Base-by-base conservation (phyloP, 2,113 vertebrate genomes). In the Melanocharis versteri region DNA sequence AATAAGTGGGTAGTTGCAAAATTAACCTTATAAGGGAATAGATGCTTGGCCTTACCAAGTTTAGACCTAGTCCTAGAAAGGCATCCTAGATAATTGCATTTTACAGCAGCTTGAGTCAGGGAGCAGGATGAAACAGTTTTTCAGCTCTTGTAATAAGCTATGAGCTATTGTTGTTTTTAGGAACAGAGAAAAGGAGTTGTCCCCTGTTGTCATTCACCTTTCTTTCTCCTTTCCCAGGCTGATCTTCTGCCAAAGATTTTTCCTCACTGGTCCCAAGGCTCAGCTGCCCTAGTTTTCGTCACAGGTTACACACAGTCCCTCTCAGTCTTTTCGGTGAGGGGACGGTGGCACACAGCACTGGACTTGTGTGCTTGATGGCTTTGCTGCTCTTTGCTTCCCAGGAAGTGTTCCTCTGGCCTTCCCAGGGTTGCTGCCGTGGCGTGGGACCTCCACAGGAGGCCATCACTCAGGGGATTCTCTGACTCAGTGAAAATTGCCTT, bases 1-100 rank as follows among this genome's bases (percentile, higher is more conserved):
- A 93, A 95, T 65, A 85, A 94, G 45, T 53, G 87, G 18, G 27
- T 61, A 73, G 87, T 76, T 92, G 87, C 82, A 91, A 87, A 96
- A 91, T 93, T 33, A 96, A 62, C 90, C 92, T 94, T 96, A 92
- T 95, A 95, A 86, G 90, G 89, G 58, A 94, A 91, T 76, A 85
- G 58, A 71, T 92, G 39, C 47, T 75, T 71, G 82, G 70, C 15
- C n/a, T 90, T 44, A 77, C 92, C 82, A 93, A 92, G 89, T 97
- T 95, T 95, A 96, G 93, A 92, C 47, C 47, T 47, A 93, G 68
- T 50, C 39, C 24, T 80, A 83, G 70, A 80, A 94, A 64, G 47
- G 37, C 87, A 45, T 44, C 62, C 35, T 54, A 50, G 30, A 91
- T 69, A 42, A 79, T 47, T 80, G 71, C 4, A 3, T 83, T 95